Percentiles rank a stretch among this genome's conserved stretches.
These are phyloP conservation scores for Nemotelus pantherinus DNA, from an alignment of 2,888 invertebrate species.

Conservation along the genomic window DNA sequence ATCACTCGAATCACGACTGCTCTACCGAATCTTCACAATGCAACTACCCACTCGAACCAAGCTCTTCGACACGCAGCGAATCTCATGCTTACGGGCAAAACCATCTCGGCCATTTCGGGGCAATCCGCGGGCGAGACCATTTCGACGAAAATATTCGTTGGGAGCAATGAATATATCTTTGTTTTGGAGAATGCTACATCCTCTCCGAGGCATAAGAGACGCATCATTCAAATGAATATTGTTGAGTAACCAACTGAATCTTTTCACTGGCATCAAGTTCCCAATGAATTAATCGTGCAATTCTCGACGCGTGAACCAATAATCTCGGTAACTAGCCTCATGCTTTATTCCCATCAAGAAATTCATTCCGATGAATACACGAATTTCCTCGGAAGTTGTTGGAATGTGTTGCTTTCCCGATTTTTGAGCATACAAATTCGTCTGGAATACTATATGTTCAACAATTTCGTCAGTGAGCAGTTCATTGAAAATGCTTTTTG, in stretches of 20 bases:
- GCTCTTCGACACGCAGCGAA: no score
- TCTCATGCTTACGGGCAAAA: no score
- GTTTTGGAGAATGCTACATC: no score
- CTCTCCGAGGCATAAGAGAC: constrained; percentile 20
- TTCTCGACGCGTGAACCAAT: constrained; percentile 24
- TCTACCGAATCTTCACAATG: no score
- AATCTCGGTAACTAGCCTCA: constrained; percentile 22
- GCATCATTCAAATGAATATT: constrained; percentile 32
- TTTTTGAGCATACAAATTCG: constrained; percentile 27
- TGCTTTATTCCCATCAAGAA: constrained; percentile 21
- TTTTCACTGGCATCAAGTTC: constrained; percentile 26
- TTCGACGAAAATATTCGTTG: no score
- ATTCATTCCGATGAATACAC: constrained; percentile 14
- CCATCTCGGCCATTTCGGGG: no score
- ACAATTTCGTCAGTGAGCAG: constrained; percentile 7
- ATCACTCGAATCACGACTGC: no score
- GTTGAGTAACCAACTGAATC: constrained; percentile 26
- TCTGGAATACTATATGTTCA: constrained; percentile 28
- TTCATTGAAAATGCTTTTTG: constrained; percentile 13
- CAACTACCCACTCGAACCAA: no score
- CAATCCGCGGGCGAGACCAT: no score
- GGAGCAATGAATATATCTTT: no score
- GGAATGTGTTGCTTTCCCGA: constrained; percentile 17
- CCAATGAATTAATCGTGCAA: constrained; percentile 20
- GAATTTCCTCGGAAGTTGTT: constrained; percentile 12